Base-by-base conservation (phyloP, 2,888 invertebrate species). In the Agrilus biguttatus region DNA sequence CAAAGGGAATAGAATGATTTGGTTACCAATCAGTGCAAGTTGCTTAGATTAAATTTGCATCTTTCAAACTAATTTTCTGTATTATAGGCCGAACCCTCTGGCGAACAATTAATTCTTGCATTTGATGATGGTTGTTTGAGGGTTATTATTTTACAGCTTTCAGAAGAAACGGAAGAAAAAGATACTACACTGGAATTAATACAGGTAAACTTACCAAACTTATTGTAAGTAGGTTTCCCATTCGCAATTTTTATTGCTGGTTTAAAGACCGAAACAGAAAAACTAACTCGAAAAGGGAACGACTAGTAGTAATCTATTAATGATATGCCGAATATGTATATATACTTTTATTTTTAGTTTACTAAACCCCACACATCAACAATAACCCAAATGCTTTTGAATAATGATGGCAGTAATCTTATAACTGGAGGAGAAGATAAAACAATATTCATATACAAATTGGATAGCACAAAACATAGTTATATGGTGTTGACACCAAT, bases 111-210 rank as follows among this genome's bases (percentile, higher is more conserved):
- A 28, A 60, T 84, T 8, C 69, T 80, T 3, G 84, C 78, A 2
- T 88, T 83, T 50, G 69, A 66, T 14, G 85, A 83, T 57, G 88
- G 88, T 8, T 72, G 80, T 33, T 62, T 88, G 54, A 71, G 87
- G 35, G 69, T 75, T 33, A 53, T 46, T n/a, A 45, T 54, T 8
- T 42, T 53, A 38, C 50, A 49, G 6, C 50, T 57, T 28, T 40
- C 45, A 19, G 38, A 45, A 21, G 34, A 39, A 36, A 17, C 36
- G 3, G 28, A 44, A 5, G 38, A 34, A 8, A 36, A 47, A 39
- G 10, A 5, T 3, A 28, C 28, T 10, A 40, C 23, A 13, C 37
- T 53, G 34, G 45, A 45, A 17, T 37, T 52, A 34, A 49, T 54
- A n/a, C 53, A 54, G 43, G 52, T 48, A 41, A 12, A 14, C 34